Conservation (phyloP, 1,140 invertebrate species). For the Drosophila auraria region DNA sequence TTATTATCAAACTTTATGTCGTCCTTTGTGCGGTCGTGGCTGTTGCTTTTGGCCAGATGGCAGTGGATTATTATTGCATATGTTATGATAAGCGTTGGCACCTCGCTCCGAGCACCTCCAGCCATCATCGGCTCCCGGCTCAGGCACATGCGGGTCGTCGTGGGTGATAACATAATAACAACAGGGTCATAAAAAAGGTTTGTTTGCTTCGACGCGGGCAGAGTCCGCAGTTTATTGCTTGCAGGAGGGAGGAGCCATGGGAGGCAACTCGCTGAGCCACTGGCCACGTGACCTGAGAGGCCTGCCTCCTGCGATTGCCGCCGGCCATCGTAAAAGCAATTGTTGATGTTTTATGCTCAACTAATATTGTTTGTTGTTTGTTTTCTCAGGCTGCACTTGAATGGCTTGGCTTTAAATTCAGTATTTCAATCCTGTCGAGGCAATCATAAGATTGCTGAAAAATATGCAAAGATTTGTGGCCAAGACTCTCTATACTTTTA, state of each 20-base stretch:
- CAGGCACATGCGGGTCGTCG: slow-evolving; percentile 7
- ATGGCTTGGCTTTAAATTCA: not conserved
- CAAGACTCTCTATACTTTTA: too few species aligned
- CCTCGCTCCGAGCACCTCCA: slow-evolving; percentile 27
- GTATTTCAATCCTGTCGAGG: not conserved
- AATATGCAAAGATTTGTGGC: too few species aligned
- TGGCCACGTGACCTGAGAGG: not conserved
- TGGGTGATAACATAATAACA: slow-evolving; percentile 70
- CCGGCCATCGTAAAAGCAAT: not conserved
- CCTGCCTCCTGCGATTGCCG: not conserved
- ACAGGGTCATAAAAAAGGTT: slow-evolving; percentile 63
- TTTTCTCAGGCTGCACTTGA: not conserved
- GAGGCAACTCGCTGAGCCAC: not conserved
- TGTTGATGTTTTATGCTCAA: slow-evolving; percentile 7
- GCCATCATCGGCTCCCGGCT: not conserved
- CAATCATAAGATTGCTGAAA: too few species aligned
- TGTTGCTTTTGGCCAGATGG: slow-evolving; percentile 16
- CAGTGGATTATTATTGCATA: slow-evolving; percentile 72
- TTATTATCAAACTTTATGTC: slow-evolving; percentile 67
- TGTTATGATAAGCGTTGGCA: slow-evolving; percentile 66
- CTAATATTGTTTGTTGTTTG: not conserved
- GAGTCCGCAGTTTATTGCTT: slow-evolving; percentile 55
- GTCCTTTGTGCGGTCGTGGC: slow-evolving; percentile 33
- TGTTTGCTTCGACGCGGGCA: slow-evolving; percentile 49
- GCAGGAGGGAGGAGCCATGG: slow-evolving; percentile 1